A percentile compares a stretch with the other conserved stretches of the same genome.
Conservation (phyloP, 2,888 invertebrate species). For the Chouioia cunea region DNA sequence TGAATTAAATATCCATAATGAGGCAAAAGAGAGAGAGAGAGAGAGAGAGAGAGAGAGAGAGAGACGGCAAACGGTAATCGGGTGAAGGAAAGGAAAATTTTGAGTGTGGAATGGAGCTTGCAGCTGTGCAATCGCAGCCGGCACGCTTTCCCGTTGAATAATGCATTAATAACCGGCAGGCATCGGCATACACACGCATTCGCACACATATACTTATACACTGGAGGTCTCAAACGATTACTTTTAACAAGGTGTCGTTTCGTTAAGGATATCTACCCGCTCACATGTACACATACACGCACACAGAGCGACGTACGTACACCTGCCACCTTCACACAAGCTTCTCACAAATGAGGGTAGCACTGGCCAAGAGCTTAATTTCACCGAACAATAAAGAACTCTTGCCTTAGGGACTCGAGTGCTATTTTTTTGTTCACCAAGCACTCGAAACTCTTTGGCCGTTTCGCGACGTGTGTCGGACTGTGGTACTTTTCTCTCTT, state of each 20-base stretch:
- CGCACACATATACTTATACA: no score
- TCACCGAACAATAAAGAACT: conserved; percentile 24
- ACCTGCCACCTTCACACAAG: conserved; percentile 2
- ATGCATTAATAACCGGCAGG: conserved; percentile 15
- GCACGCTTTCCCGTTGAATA: conserved; percentile 20
- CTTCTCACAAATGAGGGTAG: conserved; percentile 12
- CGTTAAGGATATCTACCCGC: conserved; percentile 2
- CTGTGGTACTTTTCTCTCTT: no score
- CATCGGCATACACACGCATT: not conserved
- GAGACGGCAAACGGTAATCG: not conserved
- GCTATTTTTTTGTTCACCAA: no score
- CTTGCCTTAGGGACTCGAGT: no score
- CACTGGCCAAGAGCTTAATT: conserved; percentile 10
- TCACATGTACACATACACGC: no score
- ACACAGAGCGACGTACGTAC: no score
- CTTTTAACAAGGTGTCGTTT: conserved; percentile 30
- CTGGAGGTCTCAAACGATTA: conserved; percentile 20
- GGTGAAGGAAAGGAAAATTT: not conserved
- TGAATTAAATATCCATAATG: no score
- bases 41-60: not conserved
- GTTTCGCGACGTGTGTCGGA: no score
- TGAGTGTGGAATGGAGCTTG: no score
- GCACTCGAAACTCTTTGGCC: no score
- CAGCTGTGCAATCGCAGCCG: conserved; percentile 1
- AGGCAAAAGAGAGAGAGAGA: not conserved